Conservation (phyloP, 2,888 invertebrate species). For the Drosophila fungiperda region DNA sequence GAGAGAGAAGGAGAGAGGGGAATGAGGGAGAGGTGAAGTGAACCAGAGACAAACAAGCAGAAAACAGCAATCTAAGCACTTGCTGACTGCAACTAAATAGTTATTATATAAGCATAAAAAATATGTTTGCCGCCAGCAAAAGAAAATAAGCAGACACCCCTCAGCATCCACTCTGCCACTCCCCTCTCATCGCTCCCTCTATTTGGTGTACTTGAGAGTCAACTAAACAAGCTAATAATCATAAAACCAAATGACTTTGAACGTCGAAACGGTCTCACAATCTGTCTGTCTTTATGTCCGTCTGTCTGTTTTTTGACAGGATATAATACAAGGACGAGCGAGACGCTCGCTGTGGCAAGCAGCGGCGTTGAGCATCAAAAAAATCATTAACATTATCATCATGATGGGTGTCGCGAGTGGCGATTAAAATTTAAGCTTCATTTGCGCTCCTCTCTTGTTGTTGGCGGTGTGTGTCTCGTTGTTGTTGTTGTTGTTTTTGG, state of each 20-base stretch:
- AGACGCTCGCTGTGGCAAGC: constrained; percentile 8
- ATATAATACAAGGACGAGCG: constrained; percentile 42
- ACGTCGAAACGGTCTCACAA: constrained; percentile 66
- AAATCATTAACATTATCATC: constrained; percentile 78
- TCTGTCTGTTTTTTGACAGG: constrained; percentile 30
- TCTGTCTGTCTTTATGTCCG: constrained; percentile 19
- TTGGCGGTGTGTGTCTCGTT: constrained; percentile 3
- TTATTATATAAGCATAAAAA: constrained; percentile 80
- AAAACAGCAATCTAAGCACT: constrained; percentile 62
- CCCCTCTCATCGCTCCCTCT: background rate
- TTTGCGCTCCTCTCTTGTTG: constrained; percentile 50
- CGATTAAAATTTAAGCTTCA: constrained; percentile 80
- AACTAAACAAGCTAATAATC: constrained; percentile 84
- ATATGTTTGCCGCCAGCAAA: constrained; percentile 68
- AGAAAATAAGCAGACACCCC: constrained; percentile 35
- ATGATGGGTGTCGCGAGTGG: constrained; percentile 66
- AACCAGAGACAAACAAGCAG: constrained; percentile 56
- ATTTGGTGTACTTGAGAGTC: constrained; percentile 55
- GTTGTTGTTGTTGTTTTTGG: constrained; percentile 39
- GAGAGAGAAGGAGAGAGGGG: constrained; percentile 2
- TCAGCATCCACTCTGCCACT: background rate
- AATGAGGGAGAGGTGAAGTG: background rate
- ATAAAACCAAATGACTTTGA: constrained; percentile 84
- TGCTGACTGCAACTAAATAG: constrained; percentile 76
- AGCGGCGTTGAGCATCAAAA: constrained; percentile 55